Evolutionary conservation across 2,888 invertebrate genomes (phyloP), one percentile per base, ranked within the genome.

Genomic region (Lordiphosa fenestrarum): DNA sequence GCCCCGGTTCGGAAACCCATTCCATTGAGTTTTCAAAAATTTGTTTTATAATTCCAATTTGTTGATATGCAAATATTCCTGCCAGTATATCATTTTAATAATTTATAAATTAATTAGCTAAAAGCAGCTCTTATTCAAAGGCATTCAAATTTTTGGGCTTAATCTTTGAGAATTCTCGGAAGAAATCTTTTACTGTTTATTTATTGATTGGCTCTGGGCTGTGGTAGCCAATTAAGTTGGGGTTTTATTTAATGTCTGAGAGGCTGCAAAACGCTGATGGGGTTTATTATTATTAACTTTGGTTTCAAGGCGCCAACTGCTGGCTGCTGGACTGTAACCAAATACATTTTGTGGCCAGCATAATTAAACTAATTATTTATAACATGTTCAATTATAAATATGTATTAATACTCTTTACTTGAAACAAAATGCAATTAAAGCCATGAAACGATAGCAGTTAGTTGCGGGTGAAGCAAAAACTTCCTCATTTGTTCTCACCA

Each of bases 271-370:
- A 25, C 30, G 9, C 42, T 35, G 15, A 15, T 37, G 42, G 19
- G 35, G 6, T 30, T 30, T 30, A 30, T 12, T 33, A 19, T 36
- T 46, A 46, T 46, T 19, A 46, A 46, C 6, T 23, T 46, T 46
- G 33, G 37, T 12, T 33, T 30, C 9, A 33, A 33, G 62, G 58
- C 62, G 48, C 57, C 65, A 21, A 15, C 30, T 21, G 35, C 13
- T n/a, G 59, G 58, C 63, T 63, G 63, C 63, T 66, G 62, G 62
- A 62, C 41, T 62, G 62, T 62, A 64, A 62, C 62, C 56, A 23
- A 62, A 35, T 44, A 56, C 44, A 55, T 65, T 50, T 49, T 63
- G 30, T 13, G 36, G 64, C 61, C 64, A 48, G 56, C 56, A 55
- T 62, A 47, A 21, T 53, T 36, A 44, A 66, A 53, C 40, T 54